Evolutionary conservation across 2,888 invertebrate genomes (phyloP).

Genomic region (Brachypalpus laphriformis): DNA sequence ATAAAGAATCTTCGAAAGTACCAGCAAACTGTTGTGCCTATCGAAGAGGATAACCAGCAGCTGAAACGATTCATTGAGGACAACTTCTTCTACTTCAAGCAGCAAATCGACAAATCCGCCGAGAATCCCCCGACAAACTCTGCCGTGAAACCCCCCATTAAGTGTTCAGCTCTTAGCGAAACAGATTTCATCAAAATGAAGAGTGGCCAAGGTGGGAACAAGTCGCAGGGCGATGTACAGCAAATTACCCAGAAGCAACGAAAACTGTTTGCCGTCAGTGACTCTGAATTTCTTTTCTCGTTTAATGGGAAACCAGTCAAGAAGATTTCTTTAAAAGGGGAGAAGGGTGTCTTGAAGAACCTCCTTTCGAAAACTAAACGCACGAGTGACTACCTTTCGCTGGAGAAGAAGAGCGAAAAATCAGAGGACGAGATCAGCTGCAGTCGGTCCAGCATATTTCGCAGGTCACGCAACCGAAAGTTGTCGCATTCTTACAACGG

Average conservation of each 20-base stretch:
- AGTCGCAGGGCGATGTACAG: slow-evolving; percentile 49
- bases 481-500: slow-evolving; percentile 82
- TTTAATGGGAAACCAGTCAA: slow-evolving; percentile 77
- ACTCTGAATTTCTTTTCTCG: slow-evolving; percentile 81
- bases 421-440: slow-evolving; percentile 78
- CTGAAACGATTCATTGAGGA: slow-evolving; percentile 82
- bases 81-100: slow-evolving; percentile 82
- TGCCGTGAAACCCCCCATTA: slow-evolving; percentile 74
- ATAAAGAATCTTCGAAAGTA: slow-evolving; percentile 74
- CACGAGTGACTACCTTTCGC: slow-evolving; percentile 81
- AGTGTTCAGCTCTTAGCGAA: slow-evolving; percentile 81
- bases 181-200: slow-evolving; percentile 82
- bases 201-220: slow-evolving; percentile 75
- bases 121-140: slow-evolving; percentile 35
- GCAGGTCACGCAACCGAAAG: slow-evolving; percentile 81
- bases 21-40: slow-evolving; percentile 78
- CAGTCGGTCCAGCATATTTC: slow-evolving; percentile 77
- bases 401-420: slow-evolving; percentile 80
- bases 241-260: slow-evolving; percentile 73
- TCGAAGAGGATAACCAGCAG: slow-evolving; percentile 82
- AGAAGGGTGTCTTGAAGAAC: slow-evolving; percentile 80
- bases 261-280: slow-evolving; percentile 81
- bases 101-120: slow-evolving; percentile 76
- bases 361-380: slow-evolving; percentile 81
- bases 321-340: slow-evolving; percentile 76